Base-by-base conservation (phyloP, 2,113 vertebrate species). In the Elanus axillaris region DNA sequence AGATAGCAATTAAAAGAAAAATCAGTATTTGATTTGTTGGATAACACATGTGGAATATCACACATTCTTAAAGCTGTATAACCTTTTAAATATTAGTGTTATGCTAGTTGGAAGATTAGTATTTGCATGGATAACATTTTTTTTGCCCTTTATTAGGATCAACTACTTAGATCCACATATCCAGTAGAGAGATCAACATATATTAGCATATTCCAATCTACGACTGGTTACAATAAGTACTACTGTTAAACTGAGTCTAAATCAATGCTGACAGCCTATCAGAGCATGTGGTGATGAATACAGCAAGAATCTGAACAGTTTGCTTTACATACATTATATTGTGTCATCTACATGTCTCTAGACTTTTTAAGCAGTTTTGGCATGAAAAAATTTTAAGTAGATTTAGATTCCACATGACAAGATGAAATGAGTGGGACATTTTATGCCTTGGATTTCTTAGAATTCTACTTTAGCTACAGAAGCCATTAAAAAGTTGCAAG, bases 401-500 rank as follows among this genome's bases (percentile, higher is more conserved):
- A 93, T 94, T 90, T 66, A 92, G 96, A 94, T 88, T 77, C 89
- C 74, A 40, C 29, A 69, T 64, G 88, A 83, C 85, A 76, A 90
- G 76, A 87, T 71, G 50, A 94, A 88, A 42, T 58, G 60, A 86
- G 64, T 0, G 34, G 82, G 72, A 82, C 82, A 83, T 68, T 88
- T 63, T 80, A 95, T 81, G 67, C 55, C 94, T 91, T 88, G 64
- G n/a, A 78, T 73, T 94, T 96, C 85, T 96, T 68, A 48, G 86
- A 93, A 85, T 66, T 96, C 89, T 95, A 34, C 81, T 94, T 95
- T 53, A 80, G 92, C 89, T 60, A 66, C 17, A 76, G 90, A 67
- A 90, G 73, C 88, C 94, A 96, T 95, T 96, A 97, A 95, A 96
- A 97, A 98, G 96, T 96, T 96, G 93, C 42, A 93, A 91, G 94